Base-by-base conservation (phyloP, 2,113 vertebrate species). In the Plecotus auritus region DNA sequence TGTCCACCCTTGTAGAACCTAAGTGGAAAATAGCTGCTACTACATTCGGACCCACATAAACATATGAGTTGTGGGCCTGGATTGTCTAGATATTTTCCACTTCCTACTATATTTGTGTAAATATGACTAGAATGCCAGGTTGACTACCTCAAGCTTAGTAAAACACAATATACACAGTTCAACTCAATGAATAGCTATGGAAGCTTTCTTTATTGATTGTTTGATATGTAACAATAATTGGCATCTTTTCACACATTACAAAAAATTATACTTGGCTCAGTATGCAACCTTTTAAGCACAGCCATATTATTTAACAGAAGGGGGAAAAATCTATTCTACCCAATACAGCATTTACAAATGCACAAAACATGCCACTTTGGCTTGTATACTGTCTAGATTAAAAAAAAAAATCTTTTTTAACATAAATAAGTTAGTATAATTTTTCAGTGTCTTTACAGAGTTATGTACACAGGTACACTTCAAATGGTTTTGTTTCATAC, bases 391-490 rank as follows among this genome's bases (percentile, higher is more conserved):
- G 98, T 98, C 98, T 99, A 99, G 98, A 99, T 98, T 98, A 94
- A 97, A 98, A 98, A 99, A 99, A 99, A 99, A 98, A 98, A 97
- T 94, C 77, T 98, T 95, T 98, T 98, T 98, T 97, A 98, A 99
- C 99, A 99, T 99, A 99, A 99, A 99, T 99, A 99, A 99, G 99
- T 99, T 99, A 99, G 99, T 99, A 99, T 99, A 99, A 99, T 99
- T 99, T 99, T 99, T 99, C 99, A 99, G 99, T 99, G 99, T 99
- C 99, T 99, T 99, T 99, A 99, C 99, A 99, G 99, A 99, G 98
- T 99, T 99, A 99, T 99, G 99, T 99, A 99, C 99, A 99, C 98
- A 99, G 98, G 99, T 99, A 99, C 98, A 99, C 98, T 98, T 98
- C 97, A 99, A 99, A 98, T 98, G 96, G 95, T 98, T 97, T 89